Evolutionary conservation across 2,797 vertebrate species (phyloP).

Genomic region (Sparus aurata): DNA sequence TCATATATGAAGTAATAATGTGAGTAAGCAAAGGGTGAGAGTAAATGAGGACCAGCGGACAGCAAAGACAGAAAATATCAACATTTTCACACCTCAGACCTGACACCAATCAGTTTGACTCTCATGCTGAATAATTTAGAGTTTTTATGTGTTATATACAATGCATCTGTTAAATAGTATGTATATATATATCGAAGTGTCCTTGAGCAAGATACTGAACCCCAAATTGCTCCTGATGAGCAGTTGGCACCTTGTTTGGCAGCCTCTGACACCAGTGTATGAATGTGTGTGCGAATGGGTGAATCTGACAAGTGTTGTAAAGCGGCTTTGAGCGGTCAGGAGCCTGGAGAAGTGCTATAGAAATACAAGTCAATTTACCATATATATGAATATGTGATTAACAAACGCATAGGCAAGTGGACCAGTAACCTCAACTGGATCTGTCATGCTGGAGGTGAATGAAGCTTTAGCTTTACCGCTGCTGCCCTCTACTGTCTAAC

Average conservation of each 20-base stretch:
- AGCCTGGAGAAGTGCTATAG: too few species aligned
- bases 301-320: too few species aligned
- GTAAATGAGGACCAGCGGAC: neutral
- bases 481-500: constrained; percentile 64
- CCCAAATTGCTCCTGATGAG: too few species aligned
- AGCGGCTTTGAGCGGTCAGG: too few species aligned
- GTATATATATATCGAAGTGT: too few species aligned
- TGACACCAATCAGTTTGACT: neutral
- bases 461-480: constrained; percentile 37
- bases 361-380: too few species aligned
- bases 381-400: neutral
- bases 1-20: neutral
- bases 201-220: too few species aligned
- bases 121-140: neutral
- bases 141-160: neutral
- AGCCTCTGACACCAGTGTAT: too few species aligned
- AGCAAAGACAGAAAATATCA: neutral
- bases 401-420: neutral
- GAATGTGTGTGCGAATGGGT: too few species aligned
- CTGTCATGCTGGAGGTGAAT: neutral
- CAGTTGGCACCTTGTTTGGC: too few species aligned
- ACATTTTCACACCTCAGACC: neutral
- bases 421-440: neutral
- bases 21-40: neutral
- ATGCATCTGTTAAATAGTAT: neutral